Percentiles rank a stretch among this genome's conserved stretches.
phyloP scores from a whole-genome alignment of 2,888 invertebrate genomes.

The Lycaena phlaeas region DNA sequence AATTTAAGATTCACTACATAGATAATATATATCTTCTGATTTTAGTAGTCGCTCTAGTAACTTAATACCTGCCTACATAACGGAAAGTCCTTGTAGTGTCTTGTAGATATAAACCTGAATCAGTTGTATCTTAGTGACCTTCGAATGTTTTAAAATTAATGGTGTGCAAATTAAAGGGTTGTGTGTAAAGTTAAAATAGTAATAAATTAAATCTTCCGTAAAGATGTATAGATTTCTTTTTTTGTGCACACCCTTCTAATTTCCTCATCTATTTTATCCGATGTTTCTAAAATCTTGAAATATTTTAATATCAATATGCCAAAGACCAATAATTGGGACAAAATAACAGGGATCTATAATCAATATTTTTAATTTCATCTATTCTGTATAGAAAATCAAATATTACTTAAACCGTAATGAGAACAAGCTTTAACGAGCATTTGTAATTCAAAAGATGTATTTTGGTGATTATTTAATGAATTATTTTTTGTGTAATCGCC shows the following conservation, averaged over 20 bases:
- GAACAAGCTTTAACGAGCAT: conserved; percentile 46
- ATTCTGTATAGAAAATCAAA: conserved; percentile 30
- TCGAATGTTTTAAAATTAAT: conserved; percentile 51
- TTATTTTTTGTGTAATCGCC: conserved; percentile 42
- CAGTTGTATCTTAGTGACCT: conserved; percentile 31
- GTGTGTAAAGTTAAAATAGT: conserved; percentile 72
- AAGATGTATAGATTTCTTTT: conserved; percentile 35
- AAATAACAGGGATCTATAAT: conserved; percentile 60
- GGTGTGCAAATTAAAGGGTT: conserved; percentile 73
- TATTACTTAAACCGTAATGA: conserved; percentile 28
- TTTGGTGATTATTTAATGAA: conserved; percentile 42
- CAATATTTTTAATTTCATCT: conserved; percentile 53
- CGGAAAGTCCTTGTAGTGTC: conserved; percentile 40
- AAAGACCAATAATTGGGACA: conserved; percentile 67
- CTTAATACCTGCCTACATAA: conserved; percentile 38
- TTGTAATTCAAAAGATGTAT: conserved; percentile 38
- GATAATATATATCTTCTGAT: conserved; percentile 57
- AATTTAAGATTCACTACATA: conserved; percentile 59
- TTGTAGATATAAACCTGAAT: conserved; percentile 32
- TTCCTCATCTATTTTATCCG: conserved; percentile 14
- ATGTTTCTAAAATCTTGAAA: conserved; percentile 28
- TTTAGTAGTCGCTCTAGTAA: conserved; percentile 63
- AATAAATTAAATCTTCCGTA: conserved; percentile 57
- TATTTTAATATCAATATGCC: conserved; percentile 55
- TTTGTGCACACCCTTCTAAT: conserved; percentile 36